Percentiles rank a stretch among this genome's conserved stretches.
Evolutionary conservation across 2,888 invertebrate genomes (phyloP).

Genomic region (Drosophila kanekoi): DNA sequence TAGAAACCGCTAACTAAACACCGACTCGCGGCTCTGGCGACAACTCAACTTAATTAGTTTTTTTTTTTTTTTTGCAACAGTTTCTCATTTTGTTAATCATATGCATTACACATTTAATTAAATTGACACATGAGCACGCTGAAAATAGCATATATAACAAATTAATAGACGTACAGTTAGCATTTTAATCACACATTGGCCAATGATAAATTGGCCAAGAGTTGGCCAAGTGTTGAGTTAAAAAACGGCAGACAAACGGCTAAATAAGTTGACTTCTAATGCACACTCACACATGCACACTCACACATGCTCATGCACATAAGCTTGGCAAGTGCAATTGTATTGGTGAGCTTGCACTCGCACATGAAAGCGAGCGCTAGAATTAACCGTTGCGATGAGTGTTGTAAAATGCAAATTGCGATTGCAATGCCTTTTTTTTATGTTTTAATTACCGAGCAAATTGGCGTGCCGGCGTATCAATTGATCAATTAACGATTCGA

Average conservation of each 20-base stretch:
- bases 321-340: neutral
- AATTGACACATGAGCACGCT: constrained; percentile 66
- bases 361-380: neutral
- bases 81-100: constrained; percentile 36
- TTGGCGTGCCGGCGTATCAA: constrained; percentile 12
- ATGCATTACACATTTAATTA: constrained; percentile 64
- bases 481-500: constrained; percentile 42
- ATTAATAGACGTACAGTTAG: constrained; percentile 42
- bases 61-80: constrained; percentile 15
- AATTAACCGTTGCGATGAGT: constrained; percentile 1
- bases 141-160: constrained; percentile 1
- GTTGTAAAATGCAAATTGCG: constrained; percentile 11
- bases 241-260: neutral
- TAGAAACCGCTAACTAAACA: constrained; percentile 22
- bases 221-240: constrained; percentile 1
- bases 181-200: constrained; percentile 48
- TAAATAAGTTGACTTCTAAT: constrained; percentile 5
- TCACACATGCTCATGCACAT: neutral
- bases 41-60: constrained; percentile 67
- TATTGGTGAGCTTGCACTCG: neutral
- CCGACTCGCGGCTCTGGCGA: constrained; percentile 33
- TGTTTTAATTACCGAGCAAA: constrained; percentile 24
- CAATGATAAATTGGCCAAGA: constrained; percentile 34
- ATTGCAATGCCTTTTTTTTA: constrained; percentile 1
- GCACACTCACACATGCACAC: neutral